Conservation (phyloP, 2,113 vertebrate species). For the Genyomyrus donnyi region DNA sequence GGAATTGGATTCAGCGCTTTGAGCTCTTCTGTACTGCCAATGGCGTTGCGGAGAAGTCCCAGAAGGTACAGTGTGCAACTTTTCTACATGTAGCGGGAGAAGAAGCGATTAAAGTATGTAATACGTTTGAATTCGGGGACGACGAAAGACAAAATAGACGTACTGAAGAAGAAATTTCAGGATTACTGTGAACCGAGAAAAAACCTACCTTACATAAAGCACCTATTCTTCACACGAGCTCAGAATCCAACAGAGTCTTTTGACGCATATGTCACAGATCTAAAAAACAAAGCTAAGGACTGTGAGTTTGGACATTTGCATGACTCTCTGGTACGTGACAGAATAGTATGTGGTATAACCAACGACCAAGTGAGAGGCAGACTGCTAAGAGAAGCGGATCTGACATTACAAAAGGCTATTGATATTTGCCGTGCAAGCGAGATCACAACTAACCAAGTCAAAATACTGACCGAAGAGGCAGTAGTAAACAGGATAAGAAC, state of each 20-base stretch:
- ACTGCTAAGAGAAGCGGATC: slow-evolving; percentile 25
- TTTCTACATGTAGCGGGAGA: too few species aligned
- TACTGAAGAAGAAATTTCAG: neutral
- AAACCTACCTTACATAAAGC: neutral
- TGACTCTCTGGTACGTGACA: slow-evolving; percentile 1
- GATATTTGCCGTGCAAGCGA: slow-evolving; percentile 12
- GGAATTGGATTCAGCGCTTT: too few species aligned
- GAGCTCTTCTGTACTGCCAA: too few species aligned
- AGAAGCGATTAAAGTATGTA: too few species aligned
- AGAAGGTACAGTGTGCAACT: too few species aligned
- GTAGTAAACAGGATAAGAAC: neutral
- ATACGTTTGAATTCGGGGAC: slow-evolving; percentile 1
- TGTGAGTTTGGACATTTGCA: slow-evolving; percentile 13
- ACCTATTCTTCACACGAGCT: neutral
- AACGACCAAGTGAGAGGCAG: slow-evolving; percentile 14
- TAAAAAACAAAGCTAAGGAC: slow-evolving; percentile 20
- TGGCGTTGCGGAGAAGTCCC: too few species aligned
- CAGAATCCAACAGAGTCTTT: neutral
- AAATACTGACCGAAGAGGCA: slow-evolving; percentile 1
- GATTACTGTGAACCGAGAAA: neutral
- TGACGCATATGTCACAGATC: slow-evolving; percentile 11
- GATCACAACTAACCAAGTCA: neutral
- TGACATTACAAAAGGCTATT: slow-evolving; percentile 13
- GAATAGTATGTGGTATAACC: slow-evolving; percentile 8
- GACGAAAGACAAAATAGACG: neutral